phyloP scores from a whole-genome alignment of 2,888 invertebrate species.

The Eugnorisma glareosa region DNA sequence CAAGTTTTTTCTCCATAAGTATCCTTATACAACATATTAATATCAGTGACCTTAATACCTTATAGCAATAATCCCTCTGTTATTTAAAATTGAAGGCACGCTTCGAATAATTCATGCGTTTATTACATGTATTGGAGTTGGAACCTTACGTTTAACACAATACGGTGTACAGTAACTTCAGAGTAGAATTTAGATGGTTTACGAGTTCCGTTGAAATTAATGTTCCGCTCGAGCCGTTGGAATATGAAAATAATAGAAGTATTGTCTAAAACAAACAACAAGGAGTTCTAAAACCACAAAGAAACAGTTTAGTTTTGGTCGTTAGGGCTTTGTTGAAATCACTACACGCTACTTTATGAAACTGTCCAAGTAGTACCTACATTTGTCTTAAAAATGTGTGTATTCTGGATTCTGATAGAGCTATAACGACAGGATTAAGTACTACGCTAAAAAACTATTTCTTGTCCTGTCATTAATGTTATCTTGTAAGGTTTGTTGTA shows the following conservation, averaged over 20 bases:
- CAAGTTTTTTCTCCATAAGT: constrained; percentile 4
- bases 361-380: neutral
- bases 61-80: constrained; percentile 59
- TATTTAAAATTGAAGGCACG: constrained; percentile 60
- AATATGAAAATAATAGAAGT: constrained; percentile 63
- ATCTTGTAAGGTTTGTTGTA: constrained; percentile 9
- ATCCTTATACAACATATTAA: constrained; percentile 39
- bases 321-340: constrained; percentile 21
- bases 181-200: constrained; percentile 29
- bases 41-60: constrained; percentile 53
- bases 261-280: constrained; percentile 41
- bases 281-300: constrained; percentile 16
- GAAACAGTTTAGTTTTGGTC: constrained; percentile 5
- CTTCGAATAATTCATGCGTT: constrained; percentile 63
- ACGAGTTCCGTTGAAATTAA: constrained; percentile 66
- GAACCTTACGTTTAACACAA: constrained; percentile 20
- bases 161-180: constrained; percentile 39
- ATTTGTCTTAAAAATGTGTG: neutral
- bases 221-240: constrained; percentile 59
- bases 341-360: constrained; percentile 3
- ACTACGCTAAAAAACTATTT: neutral
- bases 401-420: constrained; percentile 16
- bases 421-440: neutral
- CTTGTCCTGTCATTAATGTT: constrained; percentile 19
- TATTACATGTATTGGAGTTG: constrained; percentile 25